Evolutionary conservation across 1,140 invertebrate species (phyloP), one percentile per base, ranked within the genome.

Genomic region (Proales similis): DNA sequence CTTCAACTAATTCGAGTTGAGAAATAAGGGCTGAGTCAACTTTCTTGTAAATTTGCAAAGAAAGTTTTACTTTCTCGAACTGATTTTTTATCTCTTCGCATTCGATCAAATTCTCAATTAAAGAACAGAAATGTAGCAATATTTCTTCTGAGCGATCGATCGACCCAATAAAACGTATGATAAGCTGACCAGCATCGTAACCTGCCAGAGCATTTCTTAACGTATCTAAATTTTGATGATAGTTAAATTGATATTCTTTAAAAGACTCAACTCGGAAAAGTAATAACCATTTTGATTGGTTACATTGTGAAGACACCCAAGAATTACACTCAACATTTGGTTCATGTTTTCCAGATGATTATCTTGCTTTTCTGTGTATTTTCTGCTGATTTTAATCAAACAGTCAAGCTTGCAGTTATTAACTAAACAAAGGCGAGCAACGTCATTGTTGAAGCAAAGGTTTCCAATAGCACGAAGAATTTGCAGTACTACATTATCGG

Each of bases 261-360:
- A 57, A 11, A 42, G 45, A 57, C n/a, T 29, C 38, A 24, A 14
- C 14, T 17, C 9, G 30, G 19, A 17, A 36, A 1, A 36, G 22
- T 36, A 5, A 38, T 38, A 42, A 57, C 51, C 51, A 57, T 57
- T 57, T 17, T 57, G 36, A 57, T 57, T 57, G 19, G 51, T 39
- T 17, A 57, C 36, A 14, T 57, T 57, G 27, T 57, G 51, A 14
- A 57, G 22, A 12, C 51, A 57, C 32, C 51, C 51, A 6, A 57
- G 27, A n/a, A 42, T 42, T 12, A 57, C 51, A 17, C 27, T 6
- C 17, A 57, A n/a, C 5, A 57, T 12, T 26, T 57, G 39, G 22
- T 36, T 19, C 2, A 42, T 30, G n/a, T n/a, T n/a, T n/a, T n/a
- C n/a, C n/a, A n/a, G n/a, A n/a, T n/a, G n/a, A n/a, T n/a, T n/a